Percentiles rank a stretch among this genome's conserved stretches.
phyloP scores from a whole-genome alignment of 2,888 invertebrate species.

The Clivina fossor region DNA sequence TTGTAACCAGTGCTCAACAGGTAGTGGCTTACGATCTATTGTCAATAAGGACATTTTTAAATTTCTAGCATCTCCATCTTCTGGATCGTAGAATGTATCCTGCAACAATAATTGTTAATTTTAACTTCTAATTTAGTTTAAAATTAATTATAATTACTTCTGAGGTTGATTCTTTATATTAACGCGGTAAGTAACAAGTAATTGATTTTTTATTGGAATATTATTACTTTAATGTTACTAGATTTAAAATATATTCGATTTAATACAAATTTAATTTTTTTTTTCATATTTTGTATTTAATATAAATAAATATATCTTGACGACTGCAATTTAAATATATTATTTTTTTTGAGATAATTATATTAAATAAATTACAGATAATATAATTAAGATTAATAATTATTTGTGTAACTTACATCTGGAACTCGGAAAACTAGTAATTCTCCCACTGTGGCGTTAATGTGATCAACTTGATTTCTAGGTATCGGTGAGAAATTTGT shows the following conservation, averaged over 20 bases:
- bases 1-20: conserved; percentile 79
- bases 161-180: not conserved
- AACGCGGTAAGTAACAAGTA: conserved; percentile 4
- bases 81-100: conserved; percentile 89
- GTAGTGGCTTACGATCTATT: conserved; percentile 68
- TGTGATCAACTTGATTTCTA: conserved; percentile 81
- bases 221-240: no score
- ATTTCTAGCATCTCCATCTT: conserved; percentile 75
- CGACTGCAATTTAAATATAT: no score
- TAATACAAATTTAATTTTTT: no score
- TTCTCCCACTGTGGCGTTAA: conserved; percentile 81
- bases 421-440: conserved; percentile 81
- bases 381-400: conserved; percentile 11
- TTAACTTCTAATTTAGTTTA: no score
- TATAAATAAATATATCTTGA: no score
- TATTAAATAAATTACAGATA: not conserved
- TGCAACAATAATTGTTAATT: conserved; percentile 52
- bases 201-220: conserved; percentile 14
- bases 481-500: conserved; percentile 74
- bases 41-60: conserved; percentile 74
- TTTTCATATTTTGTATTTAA: no score
- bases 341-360: no score
- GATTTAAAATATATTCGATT: no score
- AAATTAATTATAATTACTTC: conserved; percentile 1
- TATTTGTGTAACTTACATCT: conserved; percentile 57